Evolutionary conservation across 2,113 vertebrate genomes (phyloP).

Genomic region (Melozone crissalis): DNA sequence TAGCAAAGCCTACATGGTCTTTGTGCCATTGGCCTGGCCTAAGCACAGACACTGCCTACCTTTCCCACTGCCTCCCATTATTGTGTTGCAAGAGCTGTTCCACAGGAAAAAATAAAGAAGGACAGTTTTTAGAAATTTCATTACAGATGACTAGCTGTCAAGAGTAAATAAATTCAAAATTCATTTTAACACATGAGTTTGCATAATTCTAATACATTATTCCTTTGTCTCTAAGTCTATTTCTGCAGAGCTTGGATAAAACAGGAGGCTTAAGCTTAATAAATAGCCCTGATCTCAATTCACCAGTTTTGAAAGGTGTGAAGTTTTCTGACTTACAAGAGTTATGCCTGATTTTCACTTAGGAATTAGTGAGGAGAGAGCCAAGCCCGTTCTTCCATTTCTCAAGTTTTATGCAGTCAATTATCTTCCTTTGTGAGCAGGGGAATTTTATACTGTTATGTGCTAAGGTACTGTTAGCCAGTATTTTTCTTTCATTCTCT

Average conservation of each 20-base stretch:
- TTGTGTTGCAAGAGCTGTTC: neutral
- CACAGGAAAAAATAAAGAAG: neutral
- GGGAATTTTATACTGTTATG: neutral
- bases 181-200: neutral
- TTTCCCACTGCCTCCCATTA: neutral
- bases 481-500: neutral
- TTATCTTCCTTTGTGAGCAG: neutral
- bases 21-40: neutral
- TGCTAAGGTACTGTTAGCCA: neutral
- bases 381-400: neutral
- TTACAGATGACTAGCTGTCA: neutral
- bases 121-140: constrained; percentile 29
- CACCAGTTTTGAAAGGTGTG: neutral
- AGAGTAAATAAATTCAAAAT: constrained; percentile 34
- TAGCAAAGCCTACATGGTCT: neutral
- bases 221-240: neutral
- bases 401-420: neutral
- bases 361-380: neutral
- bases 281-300: neutral
- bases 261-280: neutral
- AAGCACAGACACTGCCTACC: neutral
- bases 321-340: neutral
- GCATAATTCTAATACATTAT: neutral
- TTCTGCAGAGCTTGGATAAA: neutral
- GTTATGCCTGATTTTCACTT: neutral